Conservation (phyloP, 2,797 vertebrate genomes). For the Australoheros facetus region DNA sequence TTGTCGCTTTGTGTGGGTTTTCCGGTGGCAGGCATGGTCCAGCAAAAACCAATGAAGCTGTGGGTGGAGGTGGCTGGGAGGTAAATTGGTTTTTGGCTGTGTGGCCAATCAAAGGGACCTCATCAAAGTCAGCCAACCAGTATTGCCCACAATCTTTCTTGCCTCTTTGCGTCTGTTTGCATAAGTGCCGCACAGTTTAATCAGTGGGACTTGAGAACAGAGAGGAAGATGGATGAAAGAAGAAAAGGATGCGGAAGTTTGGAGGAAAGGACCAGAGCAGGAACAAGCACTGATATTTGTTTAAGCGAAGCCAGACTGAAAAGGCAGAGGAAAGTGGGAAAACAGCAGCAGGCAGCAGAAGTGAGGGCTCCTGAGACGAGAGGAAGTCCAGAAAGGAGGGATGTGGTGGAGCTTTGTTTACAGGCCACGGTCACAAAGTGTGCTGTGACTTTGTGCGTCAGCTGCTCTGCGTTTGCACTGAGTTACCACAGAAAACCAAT, state of each 20-base stretch:
- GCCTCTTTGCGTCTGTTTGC: slow-evolving; percentile 60
- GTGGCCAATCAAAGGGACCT: slow-evolving; percentile 73
- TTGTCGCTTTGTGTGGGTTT: slow-evolving; percentile 37
- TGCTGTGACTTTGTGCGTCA: slow-evolving; percentile 53
- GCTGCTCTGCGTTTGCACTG: slow-evolving; percentile 38
- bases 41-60: slow-evolving; percentile 16
- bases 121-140: slow-evolving; percentile 71
- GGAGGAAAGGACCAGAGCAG: slow-evolving; percentile 30
- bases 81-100: slow-evolving; percentile 64
- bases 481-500: slow-evolving; percentile 50
- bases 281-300: slow-evolving; percentile 37
- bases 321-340: slow-evolving; percentile 26
- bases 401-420: slow-evolving; percentile 71
- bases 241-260: slow-evolving; percentile 36
- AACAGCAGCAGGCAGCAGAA: slow-evolving; percentile 36
- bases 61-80: slow-evolving; percentile 31
- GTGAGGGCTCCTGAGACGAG: slow-evolving; percentile 41
- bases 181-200: slow-evolving; percentile 42
- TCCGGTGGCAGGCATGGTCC: slow-evolving; percentile 18
- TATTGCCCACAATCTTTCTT: slow-evolving; percentile 55
- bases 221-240: slow-evolving; percentile 34
- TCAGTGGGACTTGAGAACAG: slow-evolving; percentile 35
- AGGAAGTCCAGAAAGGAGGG: slow-evolving; percentile 58
- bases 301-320: slow-evolving; percentile 36
- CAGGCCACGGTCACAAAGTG: slow-evolving; percentile 27